Conservation (phyloP, 2,113 vertebrate genomes). For the Chaenocephalus aceratus region DNA sequence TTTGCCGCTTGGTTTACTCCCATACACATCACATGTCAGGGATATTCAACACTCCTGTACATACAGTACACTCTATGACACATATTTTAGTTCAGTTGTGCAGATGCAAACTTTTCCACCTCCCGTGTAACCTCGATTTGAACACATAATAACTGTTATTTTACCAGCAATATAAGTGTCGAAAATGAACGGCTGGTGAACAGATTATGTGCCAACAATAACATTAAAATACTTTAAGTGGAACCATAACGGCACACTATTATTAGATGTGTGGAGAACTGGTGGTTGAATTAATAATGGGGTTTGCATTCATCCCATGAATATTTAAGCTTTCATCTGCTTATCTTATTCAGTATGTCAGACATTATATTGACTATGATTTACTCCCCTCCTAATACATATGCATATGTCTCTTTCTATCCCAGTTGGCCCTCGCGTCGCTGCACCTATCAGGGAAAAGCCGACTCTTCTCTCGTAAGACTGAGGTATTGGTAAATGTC, state of each 20-base stretch:
- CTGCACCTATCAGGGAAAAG: slow-evolving; percentile 31
- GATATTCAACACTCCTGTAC: not conserved
- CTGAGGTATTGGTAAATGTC: slow-evolving; percentile 73
- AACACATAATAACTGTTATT: not conserved
- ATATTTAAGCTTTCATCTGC: slow-evolving; percentile 55
- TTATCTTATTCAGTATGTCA: slow-evolving; percentile 26
- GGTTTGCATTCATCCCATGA: slow-evolving; percentile 26
- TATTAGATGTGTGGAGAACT: slow-evolving; percentile 30
- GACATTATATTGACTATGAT: slow-evolving; percentile 33
- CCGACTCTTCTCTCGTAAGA: slow-evolving; percentile 19
- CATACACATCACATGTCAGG: not conserved
- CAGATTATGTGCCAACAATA: not conserved
- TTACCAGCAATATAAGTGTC: not conserved
- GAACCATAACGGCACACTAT: slow-evolving; percentile 12
- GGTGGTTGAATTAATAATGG: slow-evolving; percentile 47
- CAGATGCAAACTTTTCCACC: not conserved
- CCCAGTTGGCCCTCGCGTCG: slow-evolving; percentile 21
- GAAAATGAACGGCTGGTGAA: not conserved
- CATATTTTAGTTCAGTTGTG: not conserved
- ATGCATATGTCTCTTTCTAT: slow-evolving; percentile 39
- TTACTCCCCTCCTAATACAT: slow-evolving; percentile 24
- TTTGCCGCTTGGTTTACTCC: slow-evolving; percentile 6
- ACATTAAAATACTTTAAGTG: slow-evolving; percentile 1
- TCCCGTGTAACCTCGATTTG: not conserved
- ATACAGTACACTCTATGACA: no score